Percentiles rank a stretch among this genome's conserved stretches.
Conservation (phyloP, 2,113 vertebrate species). For the Protobothrops mucrosquamatus region DNA sequence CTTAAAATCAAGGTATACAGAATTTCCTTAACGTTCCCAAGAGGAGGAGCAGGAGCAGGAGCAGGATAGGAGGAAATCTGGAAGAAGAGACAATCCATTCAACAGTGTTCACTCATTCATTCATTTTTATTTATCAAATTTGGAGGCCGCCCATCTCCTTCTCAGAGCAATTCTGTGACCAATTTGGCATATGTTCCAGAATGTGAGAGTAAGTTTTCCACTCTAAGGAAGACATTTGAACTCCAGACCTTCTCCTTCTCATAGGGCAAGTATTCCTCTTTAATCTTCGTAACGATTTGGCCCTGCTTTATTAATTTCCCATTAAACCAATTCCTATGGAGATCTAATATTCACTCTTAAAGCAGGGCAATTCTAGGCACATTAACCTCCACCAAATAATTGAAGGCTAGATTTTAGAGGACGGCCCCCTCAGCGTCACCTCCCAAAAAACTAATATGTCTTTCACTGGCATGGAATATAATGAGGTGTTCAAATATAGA, state of each 20-base stretch:
- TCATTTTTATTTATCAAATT: background rate
- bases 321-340: constrained; percentile 39
- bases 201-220: constrained; percentile 3
- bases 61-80: background rate
- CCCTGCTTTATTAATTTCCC: constrained; percentile 51
- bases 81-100: background rate
- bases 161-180: background rate
- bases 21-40: background rate
- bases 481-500: constrained; percentile 69
- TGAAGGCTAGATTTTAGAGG: constrained; percentile 65
- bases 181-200: background rate
- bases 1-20: background rate
- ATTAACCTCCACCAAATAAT: constrained; percentile 70
- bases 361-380: constrained; percentile 30
- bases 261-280: background rate
- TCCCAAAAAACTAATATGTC: constrained; percentile 60
- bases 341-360: constrained; percentile 48
- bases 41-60: no score
- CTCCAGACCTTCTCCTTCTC: background rate
- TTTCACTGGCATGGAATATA: constrained; percentile 62
- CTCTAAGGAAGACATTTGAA: constrained; percentile 1
- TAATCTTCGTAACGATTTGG: constrained; percentile 22
- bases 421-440: constrained; percentile 60
- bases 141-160: background rate
- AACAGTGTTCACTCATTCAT: background rate